phyloP scores from a whole-genome alignment of 2,888 invertebrate species.

The Petrophora chlorosata region DNA sequence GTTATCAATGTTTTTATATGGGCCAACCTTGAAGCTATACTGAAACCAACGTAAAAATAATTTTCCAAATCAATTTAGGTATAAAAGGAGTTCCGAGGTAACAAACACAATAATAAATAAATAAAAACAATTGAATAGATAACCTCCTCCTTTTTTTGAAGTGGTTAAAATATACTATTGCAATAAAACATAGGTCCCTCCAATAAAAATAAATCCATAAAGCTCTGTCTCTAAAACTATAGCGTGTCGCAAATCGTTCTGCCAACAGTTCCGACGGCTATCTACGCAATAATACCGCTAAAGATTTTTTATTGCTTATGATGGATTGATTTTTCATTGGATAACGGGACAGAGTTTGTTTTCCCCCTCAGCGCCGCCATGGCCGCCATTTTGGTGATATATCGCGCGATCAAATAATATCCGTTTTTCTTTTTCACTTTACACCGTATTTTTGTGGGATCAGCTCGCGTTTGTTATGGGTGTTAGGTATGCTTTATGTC shows the following conservation, averaged over 20 bases:
- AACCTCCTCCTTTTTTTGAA: too few species aligned
- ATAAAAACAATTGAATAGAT: too few species aligned
- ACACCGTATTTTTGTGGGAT: slow-evolving; percentile 45
- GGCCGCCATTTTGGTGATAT: slow-evolving; percentile 51
- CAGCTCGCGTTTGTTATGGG: slow-evolving; percentile 38
- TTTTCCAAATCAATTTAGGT: too few species aligned
- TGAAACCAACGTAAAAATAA: too few species aligned
- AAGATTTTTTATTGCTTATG: slow-evolving; percentile 58
- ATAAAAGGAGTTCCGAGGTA: too few species aligned
- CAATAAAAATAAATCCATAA: too few species aligned
- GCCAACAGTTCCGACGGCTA: slow-evolving; percentile 26
- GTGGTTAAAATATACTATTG: too few species aligned
- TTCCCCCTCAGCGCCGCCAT: too few species aligned
- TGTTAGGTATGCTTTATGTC: slow-evolving; percentile 34
- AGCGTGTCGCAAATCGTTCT: slow-evolving; percentile 5
- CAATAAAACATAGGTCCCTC: too few species aligned
- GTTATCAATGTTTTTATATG: too few species aligned
- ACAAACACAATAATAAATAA: too few species aligned
- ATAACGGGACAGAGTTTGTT: slow-evolving; percentile 54
- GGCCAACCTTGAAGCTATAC: too few species aligned
- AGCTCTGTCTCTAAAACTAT: slow-evolving; percentile 4
- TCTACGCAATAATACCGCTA: slow-evolving; percentile 48
- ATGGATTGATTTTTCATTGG: slow-evolving; percentile 65
- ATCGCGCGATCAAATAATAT: slow-evolving; percentile 58
- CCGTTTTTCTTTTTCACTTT: slow-evolving; percentile 52